These are phyloP conservation scores for Drosophila bipectinata DNA, from an alignment of 1,140 invertebrate genomes.

Conservation along the genomic window DNA sequence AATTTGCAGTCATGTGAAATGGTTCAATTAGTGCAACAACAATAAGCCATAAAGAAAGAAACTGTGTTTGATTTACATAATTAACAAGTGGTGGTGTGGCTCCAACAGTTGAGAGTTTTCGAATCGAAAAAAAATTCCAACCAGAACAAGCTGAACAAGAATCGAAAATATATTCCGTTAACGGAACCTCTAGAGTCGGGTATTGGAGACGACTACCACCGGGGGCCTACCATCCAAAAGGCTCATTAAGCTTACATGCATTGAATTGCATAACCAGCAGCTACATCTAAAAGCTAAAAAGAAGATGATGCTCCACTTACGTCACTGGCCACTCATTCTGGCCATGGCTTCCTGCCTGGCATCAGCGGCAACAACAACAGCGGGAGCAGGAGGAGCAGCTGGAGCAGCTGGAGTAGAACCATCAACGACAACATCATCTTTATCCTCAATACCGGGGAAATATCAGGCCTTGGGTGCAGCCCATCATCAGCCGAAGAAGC, in stretches of 20 bases:
- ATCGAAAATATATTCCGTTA: constrained; percentile 43
- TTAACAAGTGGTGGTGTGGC: constrained; percentile 56
- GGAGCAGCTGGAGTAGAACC: constrained; percentile 6
- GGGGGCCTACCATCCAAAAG: constrained; percentile 34
- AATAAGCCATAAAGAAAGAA: constrained; percentile 42
- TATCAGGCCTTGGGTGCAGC: constrained; percentile 72
- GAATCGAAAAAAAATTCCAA: constrained; percentile 9
- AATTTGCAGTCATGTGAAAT: constrained; percentile 73
- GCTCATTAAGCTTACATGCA: constrained; percentile 64
- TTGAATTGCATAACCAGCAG: constrained; percentile 66
- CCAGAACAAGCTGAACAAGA: constrained; percentile 28
- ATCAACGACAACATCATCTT: constrained; percentile 29
- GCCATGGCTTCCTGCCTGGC: constrained; percentile 75
- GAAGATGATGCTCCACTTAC: constrained; percentile 79
- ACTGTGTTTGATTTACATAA: constrained; percentile 69
- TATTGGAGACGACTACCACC: neutral
- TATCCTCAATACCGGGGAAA: constrained; percentile 77
- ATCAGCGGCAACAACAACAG: constrained; percentile 21
- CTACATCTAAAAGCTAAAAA: constrained; percentile 1
- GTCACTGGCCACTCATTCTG: constrained; percentile 75
- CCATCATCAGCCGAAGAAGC: constrained; percentile 70
- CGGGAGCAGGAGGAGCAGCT: constrained; percentile 3
- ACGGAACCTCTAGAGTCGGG: constrained; percentile 17
- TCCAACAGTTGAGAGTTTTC: constrained; percentile 7
- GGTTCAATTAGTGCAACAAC: constrained; percentile 49